These are phyloP conservation scores for Habrosyne pyritoides DNA, from an alignment of 2,888 invertebrate genomes.

Conservation along the genomic window DNA sequence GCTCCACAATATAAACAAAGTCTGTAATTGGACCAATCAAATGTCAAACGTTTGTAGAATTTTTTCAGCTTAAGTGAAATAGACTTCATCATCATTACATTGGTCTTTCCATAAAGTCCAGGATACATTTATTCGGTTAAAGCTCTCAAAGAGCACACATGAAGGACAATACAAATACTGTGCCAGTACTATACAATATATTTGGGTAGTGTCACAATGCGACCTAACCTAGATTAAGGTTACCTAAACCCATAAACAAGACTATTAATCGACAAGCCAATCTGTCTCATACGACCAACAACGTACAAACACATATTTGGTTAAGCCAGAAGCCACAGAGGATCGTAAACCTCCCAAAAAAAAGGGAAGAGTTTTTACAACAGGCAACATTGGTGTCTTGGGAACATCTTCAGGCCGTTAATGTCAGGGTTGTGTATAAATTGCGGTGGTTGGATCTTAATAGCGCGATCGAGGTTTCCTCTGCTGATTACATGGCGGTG, in stretches of 20 bases:
- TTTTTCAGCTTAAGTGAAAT: no score
- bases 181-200: no score
- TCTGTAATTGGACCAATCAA: no score
- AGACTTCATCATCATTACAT: no score
- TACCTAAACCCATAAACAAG: background rate
- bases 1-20: no score
- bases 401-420: background rate
- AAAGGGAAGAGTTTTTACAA: background rate
- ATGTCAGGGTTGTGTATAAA: background rate
- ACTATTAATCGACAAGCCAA: background rate
- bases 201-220: no score
- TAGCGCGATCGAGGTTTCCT: background rate
- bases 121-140: no score
- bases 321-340: background rate
- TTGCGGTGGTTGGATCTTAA: constrained; percentile 5
- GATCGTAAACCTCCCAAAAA: background rate
- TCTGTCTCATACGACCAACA: background rate
- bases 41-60: no score
- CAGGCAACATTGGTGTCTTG: background rate
- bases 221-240: no score
- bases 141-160: no score
- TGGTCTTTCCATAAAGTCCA: no score
- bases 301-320: background rate
- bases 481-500: background rate
- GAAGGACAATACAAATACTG: no score